Evolutionary conservation across 2,113 vertebrate genomes (phyloP).

Genomic region (Petaurus breviceps): DNA sequence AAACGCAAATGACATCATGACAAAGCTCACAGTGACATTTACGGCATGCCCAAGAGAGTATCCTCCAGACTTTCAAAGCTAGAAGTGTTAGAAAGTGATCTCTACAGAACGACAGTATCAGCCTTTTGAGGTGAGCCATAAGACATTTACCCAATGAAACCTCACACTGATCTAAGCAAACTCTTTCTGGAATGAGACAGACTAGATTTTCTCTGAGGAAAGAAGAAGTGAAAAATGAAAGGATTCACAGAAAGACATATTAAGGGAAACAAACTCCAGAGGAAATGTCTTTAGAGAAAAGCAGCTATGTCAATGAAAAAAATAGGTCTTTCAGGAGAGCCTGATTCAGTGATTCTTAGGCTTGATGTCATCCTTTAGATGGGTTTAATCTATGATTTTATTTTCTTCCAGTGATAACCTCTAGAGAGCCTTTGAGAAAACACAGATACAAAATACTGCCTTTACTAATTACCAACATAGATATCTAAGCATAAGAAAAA

Average conservation of each 20-base stretch:
- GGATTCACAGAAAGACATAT: neutral
- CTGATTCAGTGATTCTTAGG: neutral
- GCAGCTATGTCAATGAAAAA: neutral
- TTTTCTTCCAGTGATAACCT: neutral
- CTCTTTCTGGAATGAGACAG: neutral
- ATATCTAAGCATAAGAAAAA: neutral
- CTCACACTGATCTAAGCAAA: slow-evolving; percentile 10
- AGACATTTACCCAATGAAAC: neutral
- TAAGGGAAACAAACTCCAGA: neutral
- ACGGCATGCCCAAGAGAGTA: neutral
- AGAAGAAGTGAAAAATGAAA: neutral
- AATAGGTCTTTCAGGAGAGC: neutral
- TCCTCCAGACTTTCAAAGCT: neutral
- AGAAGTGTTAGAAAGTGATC: neutral
- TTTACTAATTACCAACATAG: neutral
- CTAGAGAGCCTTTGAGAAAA: neutral
- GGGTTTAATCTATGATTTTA: neutral
- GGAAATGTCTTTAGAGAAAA: slow-evolving; percentile 40
- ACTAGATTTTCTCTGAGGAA: neutral
- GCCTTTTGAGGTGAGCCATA: neutral
- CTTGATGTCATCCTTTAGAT: neutral
- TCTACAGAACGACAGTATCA: slow-evolving; percentile 5
- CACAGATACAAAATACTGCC: neutral
- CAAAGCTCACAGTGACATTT: neutral
- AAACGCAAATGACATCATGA: neutral